Evolutionary conservation across 2,888 invertebrate species (phyloP).

Genomic region (Philereme vetulata): DNA sequence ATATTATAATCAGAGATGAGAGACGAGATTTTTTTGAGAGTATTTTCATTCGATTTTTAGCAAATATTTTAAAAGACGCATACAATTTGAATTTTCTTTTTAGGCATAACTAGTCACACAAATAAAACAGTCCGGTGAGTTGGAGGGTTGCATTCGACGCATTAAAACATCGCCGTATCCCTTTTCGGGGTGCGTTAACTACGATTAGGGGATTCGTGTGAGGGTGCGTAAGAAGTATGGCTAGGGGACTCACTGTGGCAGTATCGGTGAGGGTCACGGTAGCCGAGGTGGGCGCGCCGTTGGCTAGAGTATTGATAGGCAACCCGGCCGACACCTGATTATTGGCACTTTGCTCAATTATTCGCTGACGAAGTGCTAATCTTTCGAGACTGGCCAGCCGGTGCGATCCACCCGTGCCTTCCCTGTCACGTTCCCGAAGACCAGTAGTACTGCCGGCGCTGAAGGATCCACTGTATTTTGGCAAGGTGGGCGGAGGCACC

Average conservation of each 20-base stretch:
- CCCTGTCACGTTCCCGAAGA: conserved; percentile 85
- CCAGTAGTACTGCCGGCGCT: conserved; percentile 88
- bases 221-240: conserved; percentile 74
- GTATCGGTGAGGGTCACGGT: conserved; percentile 81
- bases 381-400: conserved; percentile 92
- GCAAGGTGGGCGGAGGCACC: conserved; percentile 90
- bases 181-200: conserved; percentile 73
- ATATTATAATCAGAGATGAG: no score
- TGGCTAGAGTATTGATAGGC: conserved; percentile 57
- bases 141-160: conserved; percentile 41
- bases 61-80: background rate
- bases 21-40: no score
- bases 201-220: conserved; percentile 71
- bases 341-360: conserved; percentile 87
- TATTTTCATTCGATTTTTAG: background rate
- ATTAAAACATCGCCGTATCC: conserved; percentile 71
- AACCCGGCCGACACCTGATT: conserved; percentile 71
- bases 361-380: conserved; percentile 91
- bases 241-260: conserved; percentile 83
- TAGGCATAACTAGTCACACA: conserved; percentile 10
- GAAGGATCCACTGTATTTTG: conserved; percentile 91
- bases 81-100: background rate
- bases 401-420: conserved; percentile 90
- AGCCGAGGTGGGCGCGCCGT: conserved; percentile 73
- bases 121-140: conserved; percentile 24